phyloP scores from a whole-genome alignment of 2,797 vertebrate genomes.

The Phrynocephalus forsythii region DNA sequence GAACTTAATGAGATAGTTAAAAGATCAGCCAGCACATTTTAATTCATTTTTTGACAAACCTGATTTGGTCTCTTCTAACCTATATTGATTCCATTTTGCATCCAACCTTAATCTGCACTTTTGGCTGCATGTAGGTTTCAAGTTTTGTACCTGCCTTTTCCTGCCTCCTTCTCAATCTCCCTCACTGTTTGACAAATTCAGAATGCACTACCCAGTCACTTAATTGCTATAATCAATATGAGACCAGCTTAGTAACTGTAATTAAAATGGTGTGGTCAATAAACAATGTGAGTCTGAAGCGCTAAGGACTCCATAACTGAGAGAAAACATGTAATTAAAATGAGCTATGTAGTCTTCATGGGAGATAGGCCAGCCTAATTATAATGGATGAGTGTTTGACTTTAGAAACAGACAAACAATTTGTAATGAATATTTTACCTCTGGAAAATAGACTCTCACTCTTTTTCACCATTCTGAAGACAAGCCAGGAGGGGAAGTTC shows the following conservation, averaged over 20 bases:
- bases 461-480: neutral
- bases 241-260: neutral
- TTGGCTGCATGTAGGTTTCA: neutral
- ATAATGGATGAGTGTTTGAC: slow-evolving; percentile 21
- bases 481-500: neutral
- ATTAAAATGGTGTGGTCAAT: slow-evolving; percentile 19
- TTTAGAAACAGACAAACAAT: slow-evolving; percentile 30
- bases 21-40: neutral
- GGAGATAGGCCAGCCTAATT: slow-evolving; percentile 4
- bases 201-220: neutral
- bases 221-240: slow-evolving; percentile 8
- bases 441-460: neutral
- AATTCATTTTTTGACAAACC: neutral
- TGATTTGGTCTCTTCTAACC: neutral
- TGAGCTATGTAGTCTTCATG: neutral
- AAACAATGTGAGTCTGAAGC: slow-evolving; percentile 31
- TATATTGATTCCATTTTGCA: slow-evolving; percentile 22
- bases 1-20: neutral
- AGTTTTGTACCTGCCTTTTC: slow-evolving; percentile 19
- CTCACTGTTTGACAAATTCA: neutral
- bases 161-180: neutral
- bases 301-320: neutral
- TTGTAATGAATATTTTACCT: slow-evolving; percentile 5
- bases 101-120: neutral
- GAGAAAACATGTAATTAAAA: slow-evolving; percentile 34